Percentiles rank a stretch among this genome's conserved stretches.
These are phyloP conservation scores for Hyposoter dolosus DNA, from an alignment of 2,888 invertebrate species.

Conservation along the genomic window DNA sequence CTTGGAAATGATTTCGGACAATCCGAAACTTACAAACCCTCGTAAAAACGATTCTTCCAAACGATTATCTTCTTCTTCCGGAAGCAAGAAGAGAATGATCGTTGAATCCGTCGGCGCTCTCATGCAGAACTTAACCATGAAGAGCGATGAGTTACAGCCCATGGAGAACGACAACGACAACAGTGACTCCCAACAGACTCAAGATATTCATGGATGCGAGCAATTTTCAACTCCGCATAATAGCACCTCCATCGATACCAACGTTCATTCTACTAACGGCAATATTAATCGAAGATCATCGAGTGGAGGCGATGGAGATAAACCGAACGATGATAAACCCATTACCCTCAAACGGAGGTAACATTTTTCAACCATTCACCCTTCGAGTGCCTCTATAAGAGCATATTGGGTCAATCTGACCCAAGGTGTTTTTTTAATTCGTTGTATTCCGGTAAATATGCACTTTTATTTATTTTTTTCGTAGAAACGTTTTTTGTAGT, in stretches of 20 bases:
- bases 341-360: slow-evolving; percentile 87
- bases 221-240: slow-evolving; percentile 51
- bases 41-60: slow-evolving; percentile 52
- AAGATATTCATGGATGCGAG: slow-evolving; percentile 43
- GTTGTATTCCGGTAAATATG: no score
- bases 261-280: slow-evolving; percentile 35
- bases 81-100: slow-evolving; percentile 76
- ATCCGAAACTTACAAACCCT: slow-evolving; percentile 29
- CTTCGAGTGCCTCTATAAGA: no score
- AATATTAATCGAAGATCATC: slow-evolving; percentile 51
- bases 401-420: no score
- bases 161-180: slow-evolving; percentile 52
- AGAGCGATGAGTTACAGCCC: slow-evolving; percentile 74
- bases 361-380: neutral
- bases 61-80: slow-evolving; percentile 52
- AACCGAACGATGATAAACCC: slow-evolving; percentile 86
- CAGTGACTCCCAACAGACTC: slow-evolving; percentile 35
- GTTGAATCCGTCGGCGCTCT: slow-evolving; percentile 87
- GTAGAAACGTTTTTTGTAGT: no score
- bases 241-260: slow-evolving; percentile 38
- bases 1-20: neutral
- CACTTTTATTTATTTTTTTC: no score
- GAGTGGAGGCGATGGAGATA: slow-evolving; percentile 84
- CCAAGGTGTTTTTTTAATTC: no score
- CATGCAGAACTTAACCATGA: slow-evolving; percentile 86